Base-by-base conservation (phyloP, 2,888 invertebrate genomes). In the Lasioglossum leucozonium region DNA sequence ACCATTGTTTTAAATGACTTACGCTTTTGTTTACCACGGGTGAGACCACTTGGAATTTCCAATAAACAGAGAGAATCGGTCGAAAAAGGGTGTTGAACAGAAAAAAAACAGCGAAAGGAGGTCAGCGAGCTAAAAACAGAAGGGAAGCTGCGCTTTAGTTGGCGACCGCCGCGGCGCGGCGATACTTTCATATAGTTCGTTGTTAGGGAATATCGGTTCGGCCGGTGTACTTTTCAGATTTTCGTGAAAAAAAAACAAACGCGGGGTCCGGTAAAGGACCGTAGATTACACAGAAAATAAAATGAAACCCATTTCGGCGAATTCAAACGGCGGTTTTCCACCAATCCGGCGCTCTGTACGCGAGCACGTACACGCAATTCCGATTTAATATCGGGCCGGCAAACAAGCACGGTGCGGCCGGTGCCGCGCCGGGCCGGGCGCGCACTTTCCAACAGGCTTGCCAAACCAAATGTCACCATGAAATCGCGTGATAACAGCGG, bases 321-420 rank as follows among this genome's bases (percentile, higher is more conserved):
- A 37, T 71, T 82, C 40, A n/a, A 42, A 34, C 8, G 34, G 37
- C 18, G 34, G 82, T 75, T 80, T 80, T 65, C 26, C 62, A 30
- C 62, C 30, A 62, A 62, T 62, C 67, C 22, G 34, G 10, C 37
- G 37, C 34, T 22, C 67, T 18, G 16, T 8, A 6, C 62, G 37
- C 22, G 67, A 16, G 22, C 76, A 55, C 40, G 26, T 47, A 58
- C 44, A 47, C 75, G 34, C 34, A 51, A 55, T 65, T 34, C 55
- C 77, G 77, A 77, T 73, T 47, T 73, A 81, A 77, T 77, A 77
- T 81, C 81, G 37, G 37, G 42, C 34, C 22, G 3, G 58, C 47
- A 44, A 42, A 80, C 71, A 55, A 62, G 8, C 30, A 16, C 18
- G 37, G 8, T 2, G 30, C 18, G 13, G 62, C 18, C 62, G 16